Percentiles rank a stretch among this genome's conserved stretches.
These are phyloP conservation scores for Oxystoma pomonae DNA, from an alignment of 2,888 invertebrate species.

Conservation along the genomic window DNA sequence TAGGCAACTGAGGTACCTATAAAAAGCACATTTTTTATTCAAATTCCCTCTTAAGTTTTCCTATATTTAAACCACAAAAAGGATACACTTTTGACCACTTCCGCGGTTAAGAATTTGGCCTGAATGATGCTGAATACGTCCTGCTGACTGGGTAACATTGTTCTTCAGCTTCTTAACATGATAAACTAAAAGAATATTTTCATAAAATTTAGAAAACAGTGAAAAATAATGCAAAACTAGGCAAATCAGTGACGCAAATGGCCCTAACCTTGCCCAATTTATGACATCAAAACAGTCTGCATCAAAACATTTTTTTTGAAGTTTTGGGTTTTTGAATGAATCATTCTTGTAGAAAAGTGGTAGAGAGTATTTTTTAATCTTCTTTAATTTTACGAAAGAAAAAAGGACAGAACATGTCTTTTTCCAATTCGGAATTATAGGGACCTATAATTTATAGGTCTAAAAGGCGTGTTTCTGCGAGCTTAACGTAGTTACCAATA, in stretches of 20 bases:
- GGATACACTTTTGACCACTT: constrained; percentile 57
- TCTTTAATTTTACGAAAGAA: too few species aligned
- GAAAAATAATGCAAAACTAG: not conserved
- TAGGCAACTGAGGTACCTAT: too few species aligned
- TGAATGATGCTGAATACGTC: constrained; percentile 51
- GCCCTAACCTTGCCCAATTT: not conserved
- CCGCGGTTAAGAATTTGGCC: constrained; percentile 55
- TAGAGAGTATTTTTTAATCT: too few species aligned
- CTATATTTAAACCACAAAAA: too few species aligned
- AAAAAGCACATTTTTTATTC: too few species aligned
- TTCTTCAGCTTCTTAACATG: constrained; percentile 9
- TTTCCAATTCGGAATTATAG: too few species aligned
- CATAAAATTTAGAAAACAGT: not conserved
- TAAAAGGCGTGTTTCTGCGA: too few species aligned
- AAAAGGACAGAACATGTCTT: too few species aligned
- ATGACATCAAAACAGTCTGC: not conserved
- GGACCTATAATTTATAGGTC: too few species aligned
- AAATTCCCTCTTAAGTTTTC: too few species aligned
- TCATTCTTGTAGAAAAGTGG: too few species aligned
- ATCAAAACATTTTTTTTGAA: not conserved
- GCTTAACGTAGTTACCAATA: too few species aligned
- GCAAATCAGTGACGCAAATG: not conserved
- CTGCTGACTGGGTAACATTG: constrained; percentile 40
- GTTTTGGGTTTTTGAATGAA: not conserved
- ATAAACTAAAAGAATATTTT: not conserved